Conservation (phyloP, 2,888 invertebrate species). For the Seira musarum region DNA sequence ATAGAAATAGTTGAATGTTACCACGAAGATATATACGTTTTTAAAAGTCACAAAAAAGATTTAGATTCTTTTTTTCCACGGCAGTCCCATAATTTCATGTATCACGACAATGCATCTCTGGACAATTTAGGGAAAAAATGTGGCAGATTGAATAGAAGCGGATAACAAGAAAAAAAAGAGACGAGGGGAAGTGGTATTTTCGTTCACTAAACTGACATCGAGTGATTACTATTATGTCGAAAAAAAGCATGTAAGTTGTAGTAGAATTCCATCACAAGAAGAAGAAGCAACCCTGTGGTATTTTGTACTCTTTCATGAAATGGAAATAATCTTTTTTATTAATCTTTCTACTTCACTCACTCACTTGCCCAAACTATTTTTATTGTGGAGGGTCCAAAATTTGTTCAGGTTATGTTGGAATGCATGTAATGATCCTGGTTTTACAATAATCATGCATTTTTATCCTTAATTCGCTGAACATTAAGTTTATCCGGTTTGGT, state of each 20-base stretch:
- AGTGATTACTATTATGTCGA: conserved; percentile 12
- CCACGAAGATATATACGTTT: too few species aligned
- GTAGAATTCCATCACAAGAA: background rate
- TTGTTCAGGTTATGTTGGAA: conserved; percentile 20
- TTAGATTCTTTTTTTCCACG: too few species aligned
- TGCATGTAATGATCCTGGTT: background rate
- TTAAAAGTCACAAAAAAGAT: too few species aligned
- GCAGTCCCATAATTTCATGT: conserved; percentile 1
- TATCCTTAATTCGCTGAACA: too few species aligned
- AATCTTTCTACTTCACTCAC: conserved; percentile 35
- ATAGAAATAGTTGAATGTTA: too few species aligned
- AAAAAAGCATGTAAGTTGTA: background rate
- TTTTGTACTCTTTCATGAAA: conserved; percentile 29
- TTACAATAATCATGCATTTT: background rate
- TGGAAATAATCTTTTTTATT: conserved; percentile 51
- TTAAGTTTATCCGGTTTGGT: too few species aligned
- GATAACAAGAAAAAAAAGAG: background rate
- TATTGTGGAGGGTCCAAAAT: conserved; percentile 48
- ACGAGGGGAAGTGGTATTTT: background rate
- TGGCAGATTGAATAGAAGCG: conserved; percentile 3
- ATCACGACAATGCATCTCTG: background rate
- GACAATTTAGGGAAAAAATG: conserved; percentile 3
- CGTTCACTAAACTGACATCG: conserved; percentile 9
- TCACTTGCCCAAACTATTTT: conserved; percentile 15
- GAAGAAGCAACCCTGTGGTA: conserved; percentile 22